A percentile compares a stretch with the other conserved stretches of the same genome.
phyloP scores from a whole-genome alignment of 2,888 invertebrate genomes.

The Lysandra bellargus region DNA sequence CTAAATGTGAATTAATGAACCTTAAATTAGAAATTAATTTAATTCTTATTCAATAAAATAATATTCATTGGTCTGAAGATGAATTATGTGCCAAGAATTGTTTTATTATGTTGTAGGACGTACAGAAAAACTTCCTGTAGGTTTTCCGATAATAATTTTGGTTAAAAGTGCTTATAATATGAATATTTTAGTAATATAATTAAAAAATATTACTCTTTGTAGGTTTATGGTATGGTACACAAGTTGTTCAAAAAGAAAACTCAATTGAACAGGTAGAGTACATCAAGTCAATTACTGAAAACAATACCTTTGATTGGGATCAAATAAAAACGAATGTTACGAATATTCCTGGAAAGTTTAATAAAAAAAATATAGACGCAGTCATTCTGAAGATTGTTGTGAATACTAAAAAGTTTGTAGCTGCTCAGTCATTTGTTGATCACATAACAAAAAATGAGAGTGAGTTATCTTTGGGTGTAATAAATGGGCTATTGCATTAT shows the following conservation, averaged over 20 bases:
- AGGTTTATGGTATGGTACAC: slow-evolving; percentile 35
- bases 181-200: neutral
- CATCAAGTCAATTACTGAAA: slow-evolving; percentile 51
- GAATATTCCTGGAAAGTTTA: slow-evolving; percentile 58
- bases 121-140: slow-evolving; percentile 1
- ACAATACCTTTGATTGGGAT: slow-evolving; percentile 60
- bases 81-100: slow-evolving; percentile 5
- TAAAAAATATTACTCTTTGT: neutral
- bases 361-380: slow-evolving; percentile 80
- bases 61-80: neutral
- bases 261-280: slow-evolving; percentile 56
- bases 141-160: neutral
- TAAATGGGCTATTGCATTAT: slow-evolving; percentile 79
- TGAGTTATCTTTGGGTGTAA: slow-evolving; percentile 78
- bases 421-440: slow-evolving; percentile 80
- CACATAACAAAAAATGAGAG: slow-evolving; percentile 73
- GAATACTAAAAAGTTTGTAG: slow-evolving; percentile 59
- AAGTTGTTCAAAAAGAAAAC: slow-evolving; percentile 28
- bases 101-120: neutral
- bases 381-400: slow-evolving; percentile 79
- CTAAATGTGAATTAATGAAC: neutral
- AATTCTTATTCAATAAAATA: neutral
- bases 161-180: neutral
- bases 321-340: slow-evolving; percentile 65
- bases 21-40: neutral